Percentiles rank a stretch among this genome's conserved stretches.
phyloP scores from a whole-genome alignment of 2,797 vertebrate genomes.

The Botia almorhae region DNA sequence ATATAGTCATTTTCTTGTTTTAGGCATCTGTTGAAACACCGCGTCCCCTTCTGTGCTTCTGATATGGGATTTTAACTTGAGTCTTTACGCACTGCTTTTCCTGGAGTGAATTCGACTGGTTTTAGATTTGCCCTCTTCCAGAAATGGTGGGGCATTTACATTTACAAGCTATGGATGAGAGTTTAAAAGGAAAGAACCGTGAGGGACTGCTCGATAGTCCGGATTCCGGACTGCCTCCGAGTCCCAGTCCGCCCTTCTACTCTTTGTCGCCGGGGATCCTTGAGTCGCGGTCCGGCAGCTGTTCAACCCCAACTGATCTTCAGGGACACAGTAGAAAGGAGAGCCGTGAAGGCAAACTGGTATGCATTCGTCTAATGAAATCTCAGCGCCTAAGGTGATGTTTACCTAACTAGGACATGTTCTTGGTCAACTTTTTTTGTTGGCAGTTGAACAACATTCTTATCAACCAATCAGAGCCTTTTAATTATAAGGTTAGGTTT shows the following conservation, averaged over 20 bases:
- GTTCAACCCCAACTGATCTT: constrained; percentile 74
- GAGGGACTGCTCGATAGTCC: constrained; percentile 96
- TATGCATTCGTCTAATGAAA: constrained; percentile 71
- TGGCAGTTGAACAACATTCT: not conserved
- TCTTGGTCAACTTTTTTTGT: not conserved
- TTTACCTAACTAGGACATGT: constrained; percentile 13
- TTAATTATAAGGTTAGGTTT: constrained; percentile 11
- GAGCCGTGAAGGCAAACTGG: constrained; percentile 85
- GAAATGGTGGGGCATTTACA: constrained; percentile 98
- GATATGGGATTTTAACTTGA: constrained; percentile 40
- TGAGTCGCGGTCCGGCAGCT: constrained; percentile 81
- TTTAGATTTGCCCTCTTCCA: constrained; percentile 66
- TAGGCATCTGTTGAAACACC: constrained; percentile 19
- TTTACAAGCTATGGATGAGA: constrained; percentile 95
- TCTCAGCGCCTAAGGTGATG: not conserved
- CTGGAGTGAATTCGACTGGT: constrained; percentile 19
- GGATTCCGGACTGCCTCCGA: constrained; percentile 95
- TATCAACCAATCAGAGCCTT: not conserved
- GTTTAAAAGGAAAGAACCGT: constrained; percentile 90
- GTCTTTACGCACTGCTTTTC: not conserved
- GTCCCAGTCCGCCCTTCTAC: constrained; percentile 94
- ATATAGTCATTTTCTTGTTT: constrained; percentile 1
- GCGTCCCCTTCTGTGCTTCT: not conserved
- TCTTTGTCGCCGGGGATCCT: constrained; percentile 82
- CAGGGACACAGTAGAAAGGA: constrained; percentile 79